Conservation (phyloP, 2,797 vertebrate genomes). For the Triplophysa bombifrons region DNA sequence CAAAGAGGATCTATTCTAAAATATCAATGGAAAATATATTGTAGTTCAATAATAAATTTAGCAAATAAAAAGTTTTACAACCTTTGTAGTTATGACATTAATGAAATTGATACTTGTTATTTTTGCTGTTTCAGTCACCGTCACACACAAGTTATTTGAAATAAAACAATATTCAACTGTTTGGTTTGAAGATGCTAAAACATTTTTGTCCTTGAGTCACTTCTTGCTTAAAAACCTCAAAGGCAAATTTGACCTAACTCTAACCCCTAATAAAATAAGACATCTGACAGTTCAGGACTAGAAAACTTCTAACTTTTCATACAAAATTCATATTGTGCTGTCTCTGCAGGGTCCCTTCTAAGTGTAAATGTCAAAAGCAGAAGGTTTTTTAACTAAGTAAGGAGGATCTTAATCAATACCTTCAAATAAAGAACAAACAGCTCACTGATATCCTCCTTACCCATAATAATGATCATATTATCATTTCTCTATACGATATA, state of each 20-base stretch:
- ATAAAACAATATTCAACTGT: not conserved
- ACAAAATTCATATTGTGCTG: constrained; percentile 6
- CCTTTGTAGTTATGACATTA: no score
- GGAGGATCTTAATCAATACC: constrained; percentile 6
- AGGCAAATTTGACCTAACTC: not conserved
- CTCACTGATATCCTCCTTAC: not conserved
- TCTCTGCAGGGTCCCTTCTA: not conserved
- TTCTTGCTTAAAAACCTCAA: not conserved
- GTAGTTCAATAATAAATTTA: no score
- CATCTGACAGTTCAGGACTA: not conserved
- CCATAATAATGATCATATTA: constrained; percentile 27
- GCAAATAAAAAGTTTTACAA: no score
- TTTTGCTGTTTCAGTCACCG: not conserved
- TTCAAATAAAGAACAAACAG: not conserved
- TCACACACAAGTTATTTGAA: no score
- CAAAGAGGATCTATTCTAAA: no score
- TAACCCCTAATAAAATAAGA: not conserved
- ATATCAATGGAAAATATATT: no score
- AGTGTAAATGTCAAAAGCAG: constrained; percentile 26
- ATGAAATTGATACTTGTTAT: no score
- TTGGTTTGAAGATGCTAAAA: not conserved
- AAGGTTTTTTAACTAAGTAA: not conserved
- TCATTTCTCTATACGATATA: constrained; percentile 2
- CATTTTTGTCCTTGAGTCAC: constrained; percentile 11
- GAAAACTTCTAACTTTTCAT: not conserved